These are phyloP conservation scores for Micoletzkya japonica DNA, from an alignment of 2,888 invertebrate genomes.

Conservation along the genomic window DNA sequence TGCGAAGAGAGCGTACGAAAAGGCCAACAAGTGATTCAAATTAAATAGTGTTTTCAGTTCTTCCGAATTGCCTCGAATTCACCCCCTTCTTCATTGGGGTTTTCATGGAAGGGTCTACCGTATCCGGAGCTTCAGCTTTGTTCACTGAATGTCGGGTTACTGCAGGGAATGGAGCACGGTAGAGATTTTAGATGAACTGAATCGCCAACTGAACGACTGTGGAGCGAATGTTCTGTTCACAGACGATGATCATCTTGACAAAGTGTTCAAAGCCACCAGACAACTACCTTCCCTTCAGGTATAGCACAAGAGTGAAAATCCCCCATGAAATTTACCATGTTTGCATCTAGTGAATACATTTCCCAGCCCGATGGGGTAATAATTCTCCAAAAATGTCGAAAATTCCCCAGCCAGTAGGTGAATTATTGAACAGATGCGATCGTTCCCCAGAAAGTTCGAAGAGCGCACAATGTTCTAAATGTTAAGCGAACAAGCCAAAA, in stretches of 20 bases:
- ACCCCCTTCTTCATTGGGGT: constrained; percentile 45
- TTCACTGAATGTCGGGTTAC: constrained; percentile 53
- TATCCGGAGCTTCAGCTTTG: constrained; percentile 49
- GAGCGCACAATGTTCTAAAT: too few relatives aligned
- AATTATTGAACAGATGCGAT: too few relatives aligned
- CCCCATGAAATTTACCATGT: neutral
- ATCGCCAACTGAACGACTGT: constrained; percentile 46
- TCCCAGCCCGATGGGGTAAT: too few relatives aligned
- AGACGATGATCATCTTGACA: constrained; percentile 34
- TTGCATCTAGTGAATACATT: neutral
- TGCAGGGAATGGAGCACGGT: neutral
- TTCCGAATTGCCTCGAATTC: constrained; percentile 45
- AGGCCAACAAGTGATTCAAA: neutral
- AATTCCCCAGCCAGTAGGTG: too few relatives aligned
- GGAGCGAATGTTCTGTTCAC: constrained; percentile 37
- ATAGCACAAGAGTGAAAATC: neutral
- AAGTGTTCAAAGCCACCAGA: constrained; percentile 37
- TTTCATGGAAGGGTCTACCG: constrained; percentile 35
- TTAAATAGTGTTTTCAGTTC: constrained; percentile 30
- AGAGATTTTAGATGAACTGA: constrained; percentile 39
- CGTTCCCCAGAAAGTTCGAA: too few relatives aligned
- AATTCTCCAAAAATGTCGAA: too few relatives aligned
- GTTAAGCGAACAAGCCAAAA: too few relatives aligned
- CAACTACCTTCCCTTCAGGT: constrained; percentile 5
- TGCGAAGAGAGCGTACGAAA: constrained; percentile 1